Conservation (phyloP, 2,888 invertebrate genomes). For the Apotomis betuletana region DNA sequence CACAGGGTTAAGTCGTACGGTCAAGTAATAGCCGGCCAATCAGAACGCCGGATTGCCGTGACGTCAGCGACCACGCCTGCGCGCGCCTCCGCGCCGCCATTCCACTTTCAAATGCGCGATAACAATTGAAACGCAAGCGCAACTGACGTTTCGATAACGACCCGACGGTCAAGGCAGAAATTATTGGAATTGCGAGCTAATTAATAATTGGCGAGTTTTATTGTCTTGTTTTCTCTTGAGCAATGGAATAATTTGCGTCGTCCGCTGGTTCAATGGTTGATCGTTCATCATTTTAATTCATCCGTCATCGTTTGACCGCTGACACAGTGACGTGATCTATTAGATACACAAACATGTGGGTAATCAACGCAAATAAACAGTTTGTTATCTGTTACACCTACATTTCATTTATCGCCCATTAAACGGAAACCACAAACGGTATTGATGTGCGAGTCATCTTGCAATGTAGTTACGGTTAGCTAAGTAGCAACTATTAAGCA, state of each 20-base stretch:
- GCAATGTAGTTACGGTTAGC: neutral
- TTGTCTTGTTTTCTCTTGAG: constrained; percentile 38
- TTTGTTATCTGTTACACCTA: constrained; percentile 16
- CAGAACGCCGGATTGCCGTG: constrained; percentile 59
- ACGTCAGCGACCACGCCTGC: constrained; percentile 83
- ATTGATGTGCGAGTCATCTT: neutral
- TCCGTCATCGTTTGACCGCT: constrained; percentile 33
- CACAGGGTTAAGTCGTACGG: constrained; percentile 77
- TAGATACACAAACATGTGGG: neutral
- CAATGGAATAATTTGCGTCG: constrained; percentile 37
- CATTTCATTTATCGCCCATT: constrained; percentile 11
- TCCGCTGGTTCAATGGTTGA: constrained; percentile 25
- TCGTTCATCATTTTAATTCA: constrained; percentile 34
- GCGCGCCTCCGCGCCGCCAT: constrained; percentile 79
- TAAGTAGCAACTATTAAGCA: no score
- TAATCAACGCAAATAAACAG: constrained; percentile 1
- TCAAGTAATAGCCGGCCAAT: constrained; percentile 67
- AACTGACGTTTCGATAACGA: constrained; percentile 51
- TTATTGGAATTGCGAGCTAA: constrained; percentile 47
- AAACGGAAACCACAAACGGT: constrained; percentile 5
- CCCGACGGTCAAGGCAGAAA: constrained; percentile 56
- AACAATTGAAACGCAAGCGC: constrained; percentile 40
- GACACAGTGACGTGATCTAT: constrained; percentile 15
- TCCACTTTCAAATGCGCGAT: constrained; percentile 54
- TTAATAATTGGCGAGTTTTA: constrained; percentile 33